phyloP scores from a whole-genome alignment of 2,797 vertebrate genomes.

The Bryconaethiops microstoma region DNA sequence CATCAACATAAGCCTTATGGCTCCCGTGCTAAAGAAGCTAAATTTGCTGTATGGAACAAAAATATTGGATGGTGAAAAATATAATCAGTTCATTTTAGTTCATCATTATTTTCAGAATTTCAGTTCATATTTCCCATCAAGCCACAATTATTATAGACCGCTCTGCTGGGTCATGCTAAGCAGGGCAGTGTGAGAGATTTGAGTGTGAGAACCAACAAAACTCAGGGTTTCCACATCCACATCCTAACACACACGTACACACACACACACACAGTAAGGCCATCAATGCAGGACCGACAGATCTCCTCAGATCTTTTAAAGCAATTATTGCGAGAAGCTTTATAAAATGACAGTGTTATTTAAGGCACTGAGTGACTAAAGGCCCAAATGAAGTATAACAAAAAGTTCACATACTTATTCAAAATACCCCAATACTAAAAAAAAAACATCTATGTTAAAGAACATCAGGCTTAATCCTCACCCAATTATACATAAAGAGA shows the following conservation, averaged over 20 bases:
- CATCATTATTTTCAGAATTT: no score
- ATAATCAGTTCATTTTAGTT: no score
- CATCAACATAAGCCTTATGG: no score
- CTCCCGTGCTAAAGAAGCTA: no score
- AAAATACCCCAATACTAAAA: no score
- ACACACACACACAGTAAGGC: neutral
- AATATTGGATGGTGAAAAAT: no score
- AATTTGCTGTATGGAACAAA: no score
- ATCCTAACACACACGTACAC: no score
- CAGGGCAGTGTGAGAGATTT: constrained; percentile 1
- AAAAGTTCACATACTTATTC: neutral
- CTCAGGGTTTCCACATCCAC: constrained; percentile 9
- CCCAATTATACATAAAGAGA: no score
- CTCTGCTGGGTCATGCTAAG: neutral
- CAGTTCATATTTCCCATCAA: neutral
- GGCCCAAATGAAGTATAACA: neutral
- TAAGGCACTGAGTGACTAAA: neutral
- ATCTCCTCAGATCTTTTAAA: neutral
- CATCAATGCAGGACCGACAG: neutral
- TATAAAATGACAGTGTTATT: neutral
- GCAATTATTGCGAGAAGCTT: neutral
- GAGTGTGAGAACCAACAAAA: neutral
- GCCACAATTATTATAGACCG: no score
- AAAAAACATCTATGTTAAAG: no score
- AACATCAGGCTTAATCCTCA: no score